Conservation (phyloP, 2,113 vertebrate species). For the Corythaeola cristata region DNA sequence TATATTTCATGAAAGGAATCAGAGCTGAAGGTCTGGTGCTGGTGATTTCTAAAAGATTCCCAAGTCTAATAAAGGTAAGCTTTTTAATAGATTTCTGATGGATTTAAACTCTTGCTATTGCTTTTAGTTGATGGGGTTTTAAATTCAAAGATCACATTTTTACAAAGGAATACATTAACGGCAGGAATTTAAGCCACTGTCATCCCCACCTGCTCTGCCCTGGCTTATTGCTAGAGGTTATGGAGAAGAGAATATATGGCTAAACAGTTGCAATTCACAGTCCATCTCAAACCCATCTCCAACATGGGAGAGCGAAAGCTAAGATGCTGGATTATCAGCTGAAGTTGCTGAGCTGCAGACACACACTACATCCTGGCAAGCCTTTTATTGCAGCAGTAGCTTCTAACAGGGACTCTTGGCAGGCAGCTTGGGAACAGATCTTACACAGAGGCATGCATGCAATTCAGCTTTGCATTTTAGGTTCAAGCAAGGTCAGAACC, state of each 20-base stretch:
- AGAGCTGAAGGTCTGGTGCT: not conserved
- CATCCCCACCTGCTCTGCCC: not conserved
- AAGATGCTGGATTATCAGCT: not conserved
- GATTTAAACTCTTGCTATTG: not conserved
- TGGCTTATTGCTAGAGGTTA: not conserved
- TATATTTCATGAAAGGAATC: not conserved
- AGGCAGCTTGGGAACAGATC: conserved; percentile 28
- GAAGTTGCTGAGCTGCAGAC: not conserved
- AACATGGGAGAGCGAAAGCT: not conserved
- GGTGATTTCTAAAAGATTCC: not conserved
- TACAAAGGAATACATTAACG: not conserved
- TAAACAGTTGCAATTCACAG: not conserved
- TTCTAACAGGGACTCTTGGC: conserved; percentile 13
- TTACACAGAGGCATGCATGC: not conserved
- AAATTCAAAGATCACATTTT: not conserved
- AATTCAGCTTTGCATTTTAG: not conserved
- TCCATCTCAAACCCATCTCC: not conserved
- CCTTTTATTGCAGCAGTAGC: not conserved
- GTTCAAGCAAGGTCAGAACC: conserved; percentile 47
- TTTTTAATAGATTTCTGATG: not conserved
- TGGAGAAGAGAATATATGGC: not conserved
- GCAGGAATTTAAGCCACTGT: not conserved
- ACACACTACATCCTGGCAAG: not conserved
- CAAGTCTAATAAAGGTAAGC: not conserved
- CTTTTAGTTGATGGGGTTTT: not conserved